These are phyloP conservation scores for Drosophila biarmipes DNA, from an alignment of 1,140 invertebrate genomes.

Conservation along the genomic window DNA sequence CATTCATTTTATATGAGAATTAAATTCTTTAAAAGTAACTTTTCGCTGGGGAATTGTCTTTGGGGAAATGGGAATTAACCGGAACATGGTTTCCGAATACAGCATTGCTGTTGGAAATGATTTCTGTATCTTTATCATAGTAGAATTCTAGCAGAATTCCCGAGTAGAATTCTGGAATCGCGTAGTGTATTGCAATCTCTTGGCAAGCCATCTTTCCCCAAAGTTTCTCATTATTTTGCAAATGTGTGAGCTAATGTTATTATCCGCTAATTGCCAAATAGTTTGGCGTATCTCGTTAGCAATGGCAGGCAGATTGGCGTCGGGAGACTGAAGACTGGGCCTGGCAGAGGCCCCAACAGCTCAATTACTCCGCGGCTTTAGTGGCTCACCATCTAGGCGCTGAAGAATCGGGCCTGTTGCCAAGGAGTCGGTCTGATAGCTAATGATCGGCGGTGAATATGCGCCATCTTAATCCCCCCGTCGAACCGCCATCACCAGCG, in stretches of 20 bases:
- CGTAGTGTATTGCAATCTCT: not conserved
- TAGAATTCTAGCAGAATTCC: too few species aligned
- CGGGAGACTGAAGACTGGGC: not conserved
- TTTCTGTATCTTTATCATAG: too few species aligned
- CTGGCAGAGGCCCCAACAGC: conserved; percentile 26
- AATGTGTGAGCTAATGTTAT: conserved; percentile 41
- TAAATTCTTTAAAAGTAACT: not conserved
- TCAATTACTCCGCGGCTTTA: conserved; percentile 38
- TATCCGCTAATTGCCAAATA: conserved; percentile 51
- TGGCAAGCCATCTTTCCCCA: conserved; percentile 4
- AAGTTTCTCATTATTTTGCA: conserved; percentile 18
- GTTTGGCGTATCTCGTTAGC: conserved; percentile 46
- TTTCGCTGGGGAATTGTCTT: not conserved
- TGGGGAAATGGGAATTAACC: not conserved
- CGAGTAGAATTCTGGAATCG: not conserved
- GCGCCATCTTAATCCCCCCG: conserved; percentile 73
- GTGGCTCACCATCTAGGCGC: conserved; percentile 10
- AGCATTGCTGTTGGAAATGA: too few species aligned
- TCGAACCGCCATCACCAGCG: conserved; percentile 5
- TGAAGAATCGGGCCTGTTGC: conserved; percentile 43
- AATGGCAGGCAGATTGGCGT: conserved; percentile 34
- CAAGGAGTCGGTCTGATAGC: conserved; percentile 57
- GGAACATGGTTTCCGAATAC: not conserved
- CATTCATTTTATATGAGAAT: not conserved
- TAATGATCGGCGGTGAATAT: conserved; percentile 74